Evolutionary conservation across 1,140 invertebrate species (phyloP).

Genomic region (Kradibia gibbosae): DNA sequence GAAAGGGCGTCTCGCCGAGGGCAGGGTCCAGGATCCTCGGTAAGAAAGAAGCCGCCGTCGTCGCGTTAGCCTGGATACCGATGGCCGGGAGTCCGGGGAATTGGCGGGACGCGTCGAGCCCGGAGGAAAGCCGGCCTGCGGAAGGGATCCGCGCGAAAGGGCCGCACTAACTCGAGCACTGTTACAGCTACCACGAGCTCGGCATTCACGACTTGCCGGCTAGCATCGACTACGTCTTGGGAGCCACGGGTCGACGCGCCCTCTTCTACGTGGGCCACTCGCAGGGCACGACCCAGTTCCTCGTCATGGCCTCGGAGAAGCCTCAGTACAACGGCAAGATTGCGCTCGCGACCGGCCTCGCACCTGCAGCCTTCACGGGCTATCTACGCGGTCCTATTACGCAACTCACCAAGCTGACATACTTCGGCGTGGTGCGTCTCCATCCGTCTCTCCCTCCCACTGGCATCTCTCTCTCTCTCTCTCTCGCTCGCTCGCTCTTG

Average conservation of each 20-base stretch:
- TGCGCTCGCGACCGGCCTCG: conserved; percentile 75
- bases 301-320: conserved; percentile 74
- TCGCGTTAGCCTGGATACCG: no score
- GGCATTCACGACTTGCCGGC: conserved; percentile 78
- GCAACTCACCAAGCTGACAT: conserved; percentile 64
- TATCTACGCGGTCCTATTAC: conserved; percentile 65
- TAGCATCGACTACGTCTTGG: conserved; percentile 76
- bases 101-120: no score
- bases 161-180: no score
- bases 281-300: conserved; percentile 78
- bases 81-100: no score
- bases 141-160: no score
- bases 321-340: conserved; percentile 79
- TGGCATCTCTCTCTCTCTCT: conserved; percentile 2
- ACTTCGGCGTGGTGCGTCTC: conserved; percentile 64
- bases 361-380: conserved; percentile 74
- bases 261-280: conserved; percentile 80
- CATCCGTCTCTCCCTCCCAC: background rate
- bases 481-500: background rate
- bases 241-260: conserved; percentile 71
- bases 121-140: no score
- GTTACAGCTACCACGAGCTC: conserved; percentile 76
- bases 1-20: no score
- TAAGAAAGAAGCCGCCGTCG: no score
- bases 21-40: no score